These are phyloP conservation scores for Pristionchus maxplancki DNA, from an alignment of 2,888 invertebrate genomes.

Conservation along the genomic window DNA sequence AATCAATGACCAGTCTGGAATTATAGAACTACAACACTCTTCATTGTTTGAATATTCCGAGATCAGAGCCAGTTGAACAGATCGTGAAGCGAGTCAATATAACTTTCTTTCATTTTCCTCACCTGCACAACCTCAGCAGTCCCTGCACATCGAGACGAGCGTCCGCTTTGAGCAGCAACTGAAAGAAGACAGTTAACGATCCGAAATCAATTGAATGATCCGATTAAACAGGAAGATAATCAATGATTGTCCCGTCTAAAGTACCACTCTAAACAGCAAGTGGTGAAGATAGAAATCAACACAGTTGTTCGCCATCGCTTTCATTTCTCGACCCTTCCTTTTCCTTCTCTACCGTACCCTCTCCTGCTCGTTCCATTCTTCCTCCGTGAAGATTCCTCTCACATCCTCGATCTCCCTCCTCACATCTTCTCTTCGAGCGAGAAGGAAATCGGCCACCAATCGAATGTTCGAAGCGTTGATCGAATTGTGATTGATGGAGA, in stretches of 20 bases:
- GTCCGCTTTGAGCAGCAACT: constrained; percentile 63
- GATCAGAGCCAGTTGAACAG: too few species aligned
- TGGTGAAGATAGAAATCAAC: too few species aligned
- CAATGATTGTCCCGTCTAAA: too few species aligned
- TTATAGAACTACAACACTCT: background rate
- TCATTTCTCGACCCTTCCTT: background rate
- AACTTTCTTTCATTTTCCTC: background rate
- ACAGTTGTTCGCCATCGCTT: too few species aligned
- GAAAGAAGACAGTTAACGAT: constrained; percentile 1
- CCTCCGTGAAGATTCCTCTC: constrained; percentile 54
- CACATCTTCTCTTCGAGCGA: constrained; percentile 60
- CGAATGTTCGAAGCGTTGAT: constrained; percentile 89
- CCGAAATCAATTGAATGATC: background rate
- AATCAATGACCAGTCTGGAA: constrained; percentile 31
- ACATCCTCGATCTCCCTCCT: constrained; percentile 63
- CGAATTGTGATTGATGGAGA: constrained; percentile 98
- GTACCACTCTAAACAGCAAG: too few species aligned
- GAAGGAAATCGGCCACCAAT: constrained; percentile 59
- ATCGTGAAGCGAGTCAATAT: background rate
- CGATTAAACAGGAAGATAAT: too few species aligned
- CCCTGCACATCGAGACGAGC: constrained; percentile 59
- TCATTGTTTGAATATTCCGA: too few species aligned
- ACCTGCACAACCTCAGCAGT: constrained; percentile 42
- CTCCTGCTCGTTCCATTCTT: constrained; percentile 62
- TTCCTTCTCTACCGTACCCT: constrained; percentile 48